phyloP scores from a whole-genome alignment of 2,888 invertebrate species.

The Amphipoea oculea region DNA sequence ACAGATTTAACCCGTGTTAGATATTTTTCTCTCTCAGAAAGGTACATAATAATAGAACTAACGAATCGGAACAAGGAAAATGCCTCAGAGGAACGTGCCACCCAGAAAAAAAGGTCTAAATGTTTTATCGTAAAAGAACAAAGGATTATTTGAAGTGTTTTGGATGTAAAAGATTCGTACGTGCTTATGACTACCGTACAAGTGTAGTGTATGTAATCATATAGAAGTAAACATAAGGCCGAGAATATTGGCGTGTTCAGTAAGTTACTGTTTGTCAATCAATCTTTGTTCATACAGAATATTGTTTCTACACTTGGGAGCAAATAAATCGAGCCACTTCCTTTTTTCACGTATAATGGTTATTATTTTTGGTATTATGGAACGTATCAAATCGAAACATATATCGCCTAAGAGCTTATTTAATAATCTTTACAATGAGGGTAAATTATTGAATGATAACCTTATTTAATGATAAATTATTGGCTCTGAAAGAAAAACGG shows the following conservation, averaged over 20 bases:
- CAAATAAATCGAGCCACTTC: too few relatives aligned
- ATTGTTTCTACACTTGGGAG: too few relatives aligned
- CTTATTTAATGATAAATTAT: too few relatives aligned
- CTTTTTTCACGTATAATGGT: too few relatives aligned
- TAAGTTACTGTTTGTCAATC: conserved; percentile 7
- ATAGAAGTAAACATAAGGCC: conserved; percentile 2
- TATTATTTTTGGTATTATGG: too few relatives aligned
- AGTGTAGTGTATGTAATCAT: conserved; percentile 11
- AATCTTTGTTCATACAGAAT: conserved; percentile 8
- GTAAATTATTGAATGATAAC: too few relatives aligned
- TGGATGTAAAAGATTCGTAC: conserved; percentile 33
- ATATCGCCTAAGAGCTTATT: too few relatives aligned
- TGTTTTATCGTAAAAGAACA: conserved; percentile 59
- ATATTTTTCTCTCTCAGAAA: conserved; percentile 18
- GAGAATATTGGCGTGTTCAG: conserved; percentile 1
- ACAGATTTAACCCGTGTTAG: neutral
- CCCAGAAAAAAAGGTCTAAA: conserved; percentile 40
- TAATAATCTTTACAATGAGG: too few relatives aligned
- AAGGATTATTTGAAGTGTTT: conserved; percentile 62
- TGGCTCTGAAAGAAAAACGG: too few relatives aligned
- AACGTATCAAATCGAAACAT: too few relatives aligned
- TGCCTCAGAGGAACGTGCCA: conserved; percentile 28
- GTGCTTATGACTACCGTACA: conserved; percentile 26
- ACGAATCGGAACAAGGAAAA: conserved; percentile 52
- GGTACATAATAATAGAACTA: conserved; percentile 48